Percentiles rank a stretch among this genome's conserved stretches.
Conservation (phyloP, 1,140 invertebrate genomes). For the Bemisia tabaci region DNA sequence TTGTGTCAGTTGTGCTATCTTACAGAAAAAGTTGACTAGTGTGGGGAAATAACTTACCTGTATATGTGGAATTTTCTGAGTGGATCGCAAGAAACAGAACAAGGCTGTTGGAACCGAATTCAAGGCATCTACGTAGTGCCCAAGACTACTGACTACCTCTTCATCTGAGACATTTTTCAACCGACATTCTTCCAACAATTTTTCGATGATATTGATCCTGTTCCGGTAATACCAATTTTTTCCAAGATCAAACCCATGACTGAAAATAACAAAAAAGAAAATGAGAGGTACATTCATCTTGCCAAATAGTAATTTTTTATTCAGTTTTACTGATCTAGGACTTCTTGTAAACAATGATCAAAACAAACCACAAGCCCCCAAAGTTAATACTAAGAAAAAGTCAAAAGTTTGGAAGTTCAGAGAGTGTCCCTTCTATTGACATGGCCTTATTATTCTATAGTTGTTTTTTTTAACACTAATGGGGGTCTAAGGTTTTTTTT, state of each 20-base stretch:
- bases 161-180: slow-evolving; percentile 29
- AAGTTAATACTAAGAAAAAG: too few relatives aligned
- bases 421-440: too few relatives aligned
- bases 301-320: too few relatives aligned
- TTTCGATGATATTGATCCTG: slow-evolving; percentile 36
- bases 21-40: slow-evolving; percentile 9
- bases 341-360: too few relatives aligned
- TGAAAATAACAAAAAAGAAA: background rate
- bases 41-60: slow-evolving; percentile 30
- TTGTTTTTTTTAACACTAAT: too few relatives aligned
- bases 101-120: slow-evolving; percentile 63
- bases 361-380: too few relatives aligned
- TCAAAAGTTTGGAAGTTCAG: too few relatives aligned
- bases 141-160: slow-evolving; percentile 41
- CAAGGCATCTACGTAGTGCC: slow-evolving; percentile 46
- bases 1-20: slow-evolving; percentile 4
- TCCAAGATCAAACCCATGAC: slow-evolving; percentile 15
- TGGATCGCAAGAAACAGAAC: slow-evolving; percentile 51
- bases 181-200: slow-evolving; percentile 30
- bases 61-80: slow-evolving; percentile 39
- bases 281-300: too few relatives aligned
- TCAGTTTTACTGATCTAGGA: too few relatives aligned
- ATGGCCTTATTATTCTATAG: too few relatives aligned
- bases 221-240: slow-evolving; percentile 28
- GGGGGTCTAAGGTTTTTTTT: too few relatives aligned